These are phyloP conservation scores for Limnephilus auricula DNA, from an alignment of 2,888 invertebrate species.

Conservation along the genomic window DNA sequence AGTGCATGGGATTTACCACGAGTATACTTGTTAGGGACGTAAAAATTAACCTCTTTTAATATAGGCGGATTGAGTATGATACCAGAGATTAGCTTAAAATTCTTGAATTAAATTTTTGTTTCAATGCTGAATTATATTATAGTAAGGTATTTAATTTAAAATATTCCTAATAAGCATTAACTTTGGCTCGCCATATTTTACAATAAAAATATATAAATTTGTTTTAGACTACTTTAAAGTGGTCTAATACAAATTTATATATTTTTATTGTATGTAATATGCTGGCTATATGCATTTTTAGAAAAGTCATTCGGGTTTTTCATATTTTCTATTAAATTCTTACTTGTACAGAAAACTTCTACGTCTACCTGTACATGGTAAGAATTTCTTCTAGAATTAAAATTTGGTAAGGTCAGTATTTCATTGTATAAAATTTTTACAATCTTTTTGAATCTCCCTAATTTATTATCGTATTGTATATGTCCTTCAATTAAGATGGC, in stretches of 20 bases:
- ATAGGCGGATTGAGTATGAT: too few relatives aligned
- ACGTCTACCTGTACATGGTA: neutral
- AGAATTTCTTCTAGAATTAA: neutral
- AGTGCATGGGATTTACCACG: too few relatives aligned
- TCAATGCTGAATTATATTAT: neutral
- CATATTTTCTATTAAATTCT: neutral
- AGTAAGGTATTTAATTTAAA: neutral
- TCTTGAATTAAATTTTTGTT: too few relatives aligned
- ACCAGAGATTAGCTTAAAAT: too few relatives aligned
- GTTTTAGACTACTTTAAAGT: too few relatives aligned
- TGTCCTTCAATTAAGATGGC: neutral
- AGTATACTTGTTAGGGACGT: too few relatives aligned
- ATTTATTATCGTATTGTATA: neutral
- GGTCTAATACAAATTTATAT: too few relatives aligned
- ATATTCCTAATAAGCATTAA: too few relatives aligned
- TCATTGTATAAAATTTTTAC: neutral
- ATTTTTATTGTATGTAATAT: too few relatives aligned
- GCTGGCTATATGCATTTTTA: neutral
- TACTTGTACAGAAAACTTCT: neutral
- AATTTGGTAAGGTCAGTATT: neutral
- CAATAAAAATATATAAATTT: too few relatives aligned
- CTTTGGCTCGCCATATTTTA: too few relatives aligned
- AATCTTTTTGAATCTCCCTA: neutral
- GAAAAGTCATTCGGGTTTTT: neutral
- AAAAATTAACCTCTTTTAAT: too few relatives aligned